Base-by-base conservation (phyloP, 1,140 invertebrate species). In the Plutomurus gul region DNA sequence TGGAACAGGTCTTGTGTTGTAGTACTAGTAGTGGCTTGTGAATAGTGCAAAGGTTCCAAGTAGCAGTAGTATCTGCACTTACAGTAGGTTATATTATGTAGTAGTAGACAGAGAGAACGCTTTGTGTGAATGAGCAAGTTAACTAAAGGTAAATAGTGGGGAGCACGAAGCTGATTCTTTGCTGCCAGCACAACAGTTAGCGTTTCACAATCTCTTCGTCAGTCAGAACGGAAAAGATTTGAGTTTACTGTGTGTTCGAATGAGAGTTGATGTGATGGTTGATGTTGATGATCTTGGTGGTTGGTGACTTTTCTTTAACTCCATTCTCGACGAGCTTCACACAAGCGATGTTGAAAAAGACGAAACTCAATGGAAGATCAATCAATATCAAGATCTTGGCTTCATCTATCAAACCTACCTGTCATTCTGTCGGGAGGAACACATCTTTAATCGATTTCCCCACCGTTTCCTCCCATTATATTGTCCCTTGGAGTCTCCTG, bases 381-480 rank as follows among this genome's bases (percentile, higher is more conserved):
- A 75, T 75, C 72, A 75, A 75, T 47, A 75, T 75, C 72, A 75
- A 47, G 43, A 49, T 47, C 72, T 49, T 75, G 40, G 72, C 72
- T 75, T 75, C 72, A 75, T 75, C 72, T 75, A 75, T 75, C 72
- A 75, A 75, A 75, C 46, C 72, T 75, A 75, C 72, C 72, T 75
- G 72, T 47, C 72, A 75, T 47, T 49, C 72, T 75, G 40, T 46
- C 72, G 27, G 18, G 43, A 46, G 27, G 46, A 75, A 46, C 72
- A 46, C 43, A 75, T 75, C 72, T 75, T 47, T 75, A 75, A 75
- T 75, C 72, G 72, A 75, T 75, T 75, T 75, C 27, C 72, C 40
- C n/a, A 47, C 72, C 72, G 72, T 75, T 75, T 75, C 72, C 72
- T 47, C 72, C 72, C 72, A 46, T 75, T 49, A 75, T 47, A 36